These are phyloP conservation scores for Calonectris borealis DNA, from an alignment of 2,113 vertebrate species.

Conservation along the genomic window DNA sequence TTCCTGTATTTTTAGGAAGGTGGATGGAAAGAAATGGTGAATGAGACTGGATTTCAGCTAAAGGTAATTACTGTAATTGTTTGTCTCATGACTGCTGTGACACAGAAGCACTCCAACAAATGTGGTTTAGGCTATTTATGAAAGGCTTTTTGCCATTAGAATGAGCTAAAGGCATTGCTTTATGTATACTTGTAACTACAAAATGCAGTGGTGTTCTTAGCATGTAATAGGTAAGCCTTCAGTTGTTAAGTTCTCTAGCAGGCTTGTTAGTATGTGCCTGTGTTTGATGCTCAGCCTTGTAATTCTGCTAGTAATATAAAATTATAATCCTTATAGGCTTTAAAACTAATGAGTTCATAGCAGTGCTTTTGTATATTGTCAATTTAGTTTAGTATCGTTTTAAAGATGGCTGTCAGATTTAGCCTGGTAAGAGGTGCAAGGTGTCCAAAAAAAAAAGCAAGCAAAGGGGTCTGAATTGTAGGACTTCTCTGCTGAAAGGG, in stretches of 20 bases:
- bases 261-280: neutral
- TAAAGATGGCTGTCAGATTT: neutral
- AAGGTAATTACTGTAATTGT: constrained; percentile 79
- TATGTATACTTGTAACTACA: neutral
- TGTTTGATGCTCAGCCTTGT: neutral
- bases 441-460: neutral
- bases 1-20: constrained; percentile 80
- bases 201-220: neutral
- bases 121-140: neutral
- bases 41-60: constrained; percentile 92
- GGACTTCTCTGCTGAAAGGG: neutral
- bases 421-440: neutral
- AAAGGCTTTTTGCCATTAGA: neutral
- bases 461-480: neutral
- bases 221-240: neutral
- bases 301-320: neutral
- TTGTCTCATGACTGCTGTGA: neutral
- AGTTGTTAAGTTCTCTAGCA: neutral
- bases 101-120: neutral
- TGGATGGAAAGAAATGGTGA: constrained; percentile 92
- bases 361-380: neutral
- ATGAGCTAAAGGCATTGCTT: neutral
- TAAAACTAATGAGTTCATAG: neutral
- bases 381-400: neutral
- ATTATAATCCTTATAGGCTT: neutral